Conservation (phyloP, 2,113 vertebrate species). For the Microtus richardsoni region DNA sequence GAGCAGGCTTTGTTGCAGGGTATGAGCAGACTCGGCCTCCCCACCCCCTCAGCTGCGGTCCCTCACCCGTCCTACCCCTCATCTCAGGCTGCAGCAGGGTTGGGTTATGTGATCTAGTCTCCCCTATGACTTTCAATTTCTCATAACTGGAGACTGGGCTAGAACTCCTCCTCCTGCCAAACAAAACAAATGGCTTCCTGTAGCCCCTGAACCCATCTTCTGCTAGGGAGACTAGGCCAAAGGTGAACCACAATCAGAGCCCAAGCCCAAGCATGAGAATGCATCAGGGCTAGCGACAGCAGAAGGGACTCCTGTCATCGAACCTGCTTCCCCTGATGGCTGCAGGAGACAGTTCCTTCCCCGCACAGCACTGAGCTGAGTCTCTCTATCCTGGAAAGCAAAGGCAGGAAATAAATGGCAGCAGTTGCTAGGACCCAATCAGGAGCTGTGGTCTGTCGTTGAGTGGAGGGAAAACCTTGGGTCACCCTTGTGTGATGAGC, state of each 20-base stretch:
- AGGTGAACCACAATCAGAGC: constrained; percentile 4
- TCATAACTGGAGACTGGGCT: constrained; percentile 4
- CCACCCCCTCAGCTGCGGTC: background rate
- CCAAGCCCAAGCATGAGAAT: background rate
- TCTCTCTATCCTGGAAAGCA: constrained; percentile 47
- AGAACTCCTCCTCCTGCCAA: background rate
- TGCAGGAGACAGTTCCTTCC: constrained; percentile 24
- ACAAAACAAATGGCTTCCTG: constrained; percentile 38
- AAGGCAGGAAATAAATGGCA: constrained; percentile 33
- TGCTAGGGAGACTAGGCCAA: background rate
- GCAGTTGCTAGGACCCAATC: background rate
- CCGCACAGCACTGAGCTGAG: background rate
- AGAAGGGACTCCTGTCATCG: background rate
- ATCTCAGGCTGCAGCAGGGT: background rate
- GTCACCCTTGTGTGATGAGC: background rate
- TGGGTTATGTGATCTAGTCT: background rate
- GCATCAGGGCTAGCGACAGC: background rate
- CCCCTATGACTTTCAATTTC: constrained; percentile 34
- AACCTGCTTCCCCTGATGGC: background rate
- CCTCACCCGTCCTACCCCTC: background rate
- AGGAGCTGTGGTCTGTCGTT: background rate
- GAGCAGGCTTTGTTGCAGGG: constrained; percentile 55
- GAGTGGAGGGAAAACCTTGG: background rate
- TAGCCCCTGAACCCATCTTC: constrained; percentile 15
- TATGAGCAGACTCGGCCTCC: constrained; percentile 24